phyloP scores from a whole-genome alignment of 2,888 invertebrate species.

The Drosophila acutilabella region DNA sequence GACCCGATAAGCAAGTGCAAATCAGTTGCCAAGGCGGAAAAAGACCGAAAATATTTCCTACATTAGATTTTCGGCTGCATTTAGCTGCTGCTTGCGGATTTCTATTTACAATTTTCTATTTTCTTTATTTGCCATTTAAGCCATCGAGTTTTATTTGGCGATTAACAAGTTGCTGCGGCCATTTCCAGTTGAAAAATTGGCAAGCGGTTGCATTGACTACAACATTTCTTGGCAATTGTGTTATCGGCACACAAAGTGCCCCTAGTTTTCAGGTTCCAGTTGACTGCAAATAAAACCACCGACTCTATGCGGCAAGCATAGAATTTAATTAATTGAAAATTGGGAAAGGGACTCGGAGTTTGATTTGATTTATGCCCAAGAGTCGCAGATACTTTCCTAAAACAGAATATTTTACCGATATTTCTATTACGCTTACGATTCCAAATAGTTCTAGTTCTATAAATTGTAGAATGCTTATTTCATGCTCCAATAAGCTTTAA shows the following conservation, averaged over 20 bases:
- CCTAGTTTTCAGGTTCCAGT: conserved; percentile 51
- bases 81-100: conserved; percentile 40
- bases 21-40: conserved; percentile 66
- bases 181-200: conserved; percentile 62
- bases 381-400: neutral
- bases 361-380: conserved; percentile 32
- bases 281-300: conserved; percentile 62
- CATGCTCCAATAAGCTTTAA: conserved; percentile 49
- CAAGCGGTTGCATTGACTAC: conserved; percentile 41
- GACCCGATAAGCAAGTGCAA: conserved; percentile 75
- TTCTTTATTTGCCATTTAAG: conserved; percentile 21
- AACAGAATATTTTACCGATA: conserved; percentile 11
- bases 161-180: conserved; percentile 67
- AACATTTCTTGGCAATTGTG: conserved; percentile 64
- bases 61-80: conserved; percentile 75
- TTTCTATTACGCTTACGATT: conserved; percentile 34
- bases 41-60: conserved; percentile 53
- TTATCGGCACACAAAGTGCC: conserved; percentile 51
- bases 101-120: conserved; percentile 20
- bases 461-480: conserved; percentile 56
- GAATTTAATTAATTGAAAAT: conserved; percentile 35
- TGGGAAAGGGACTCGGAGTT: neutral
- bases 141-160: conserved; percentile 64
- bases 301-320: conserved; percentile 2
- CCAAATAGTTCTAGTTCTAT: conserved; percentile 25